phyloP scores from a whole-genome alignment of 2,888 invertebrate genomes.

The Tryphoninae sp. region DNA sequence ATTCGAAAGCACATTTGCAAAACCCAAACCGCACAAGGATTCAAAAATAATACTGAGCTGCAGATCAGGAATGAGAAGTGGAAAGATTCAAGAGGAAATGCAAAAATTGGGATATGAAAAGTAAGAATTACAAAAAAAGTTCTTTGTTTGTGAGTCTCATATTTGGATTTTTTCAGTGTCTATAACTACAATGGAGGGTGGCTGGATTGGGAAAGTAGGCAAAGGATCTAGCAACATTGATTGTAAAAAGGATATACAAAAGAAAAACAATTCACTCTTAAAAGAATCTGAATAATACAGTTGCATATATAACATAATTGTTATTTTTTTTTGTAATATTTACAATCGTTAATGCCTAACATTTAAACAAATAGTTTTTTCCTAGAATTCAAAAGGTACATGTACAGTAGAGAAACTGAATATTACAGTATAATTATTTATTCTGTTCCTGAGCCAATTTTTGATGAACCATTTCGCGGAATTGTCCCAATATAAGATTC shows the following conservation, averaged over 20 bases:
- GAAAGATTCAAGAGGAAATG: constrained; percentile 84
- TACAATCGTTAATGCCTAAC: constrained; percentile 13
- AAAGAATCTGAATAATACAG: background rate
- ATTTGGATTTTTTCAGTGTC: constrained; percentile 78
- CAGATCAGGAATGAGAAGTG: constrained; percentile 86
- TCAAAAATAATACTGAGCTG: constrained; percentile 87
- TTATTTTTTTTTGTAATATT: constrained; percentile 15
- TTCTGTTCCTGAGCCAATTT: constrained; percentile 86
- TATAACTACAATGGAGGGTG: constrained; percentile 85
- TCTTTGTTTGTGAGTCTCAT: background rate
- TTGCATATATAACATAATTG: background rate
- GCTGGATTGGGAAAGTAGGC: constrained; percentile 83
- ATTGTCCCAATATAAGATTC: constrained; percentile 96
- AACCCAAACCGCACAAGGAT: constrained; percentile 84
- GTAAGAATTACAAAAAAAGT: constrained; percentile 78
- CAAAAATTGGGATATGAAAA: constrained; percentile 84
- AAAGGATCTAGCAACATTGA: constrained; percentile 62
- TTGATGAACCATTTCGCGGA: constrained; percentile 92
- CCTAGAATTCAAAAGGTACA: background rate
- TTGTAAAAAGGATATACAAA: background rate
- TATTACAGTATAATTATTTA: constrained; percentile 69
- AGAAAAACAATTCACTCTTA: background rate
- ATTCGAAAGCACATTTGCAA: constrained; percentile 84
- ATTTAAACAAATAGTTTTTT: constrained; percentile 15
- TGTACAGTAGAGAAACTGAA: background rate